Conservation (phyloP, 2,797 vertebrate species). For the Monodelphis domestica region DNA sequence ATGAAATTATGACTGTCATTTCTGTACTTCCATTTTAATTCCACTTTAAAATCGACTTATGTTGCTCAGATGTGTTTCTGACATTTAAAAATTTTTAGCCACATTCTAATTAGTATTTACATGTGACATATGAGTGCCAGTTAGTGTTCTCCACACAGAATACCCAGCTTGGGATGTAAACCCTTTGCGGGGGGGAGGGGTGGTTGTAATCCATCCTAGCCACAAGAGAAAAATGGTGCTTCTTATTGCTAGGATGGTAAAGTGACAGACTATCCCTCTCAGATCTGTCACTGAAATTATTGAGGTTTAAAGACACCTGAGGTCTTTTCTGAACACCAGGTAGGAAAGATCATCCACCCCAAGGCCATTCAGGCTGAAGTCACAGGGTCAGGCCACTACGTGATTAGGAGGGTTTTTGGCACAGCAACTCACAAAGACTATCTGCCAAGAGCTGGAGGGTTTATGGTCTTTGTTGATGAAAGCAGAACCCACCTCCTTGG, state of each 20-base stretch:
- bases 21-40: neutral
- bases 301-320: neutral
- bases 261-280: neutral
- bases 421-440: neutral
- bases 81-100: neutral
- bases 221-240: neutral
- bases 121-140: neutral
- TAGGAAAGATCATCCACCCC: neutral
- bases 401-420: neutral
- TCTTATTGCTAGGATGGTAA: neutral
- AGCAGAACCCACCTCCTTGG: neutral
- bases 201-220: neutral
- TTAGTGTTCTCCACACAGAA: neutral
- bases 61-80: neutral
- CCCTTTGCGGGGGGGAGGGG: neutral
- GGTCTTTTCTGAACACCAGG: neutral
- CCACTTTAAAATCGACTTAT: neutral
- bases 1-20: neutral
- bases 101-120: neutral
- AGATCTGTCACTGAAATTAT: neutral
- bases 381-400: neutral
- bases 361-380: neutral
- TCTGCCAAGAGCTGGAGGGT: neutral
- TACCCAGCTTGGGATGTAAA: neutral
- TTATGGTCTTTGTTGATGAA: neutral